Percentiles rank a stretch among this genome's conserved stretches.
These are phyloP conservation scores for Amphiprion percula DNA, from an alignment of 2,113 vertebrate genomes.

Conservation along the genomic window DNA sequence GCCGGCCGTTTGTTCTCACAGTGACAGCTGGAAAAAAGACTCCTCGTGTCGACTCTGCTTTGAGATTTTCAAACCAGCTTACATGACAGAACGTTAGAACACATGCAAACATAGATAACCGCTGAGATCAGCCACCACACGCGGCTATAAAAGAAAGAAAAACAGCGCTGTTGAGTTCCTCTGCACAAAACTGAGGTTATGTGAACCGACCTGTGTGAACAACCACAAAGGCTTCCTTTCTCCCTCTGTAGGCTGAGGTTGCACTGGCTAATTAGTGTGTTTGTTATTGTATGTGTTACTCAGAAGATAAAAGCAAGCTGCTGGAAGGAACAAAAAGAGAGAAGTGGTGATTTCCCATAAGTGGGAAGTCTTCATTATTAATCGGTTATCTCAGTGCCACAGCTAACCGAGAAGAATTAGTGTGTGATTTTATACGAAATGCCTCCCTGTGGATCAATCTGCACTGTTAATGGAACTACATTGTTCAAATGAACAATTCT, in stretches of 20 bases:
- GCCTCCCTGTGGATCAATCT: slow-evolving; percentile 5
- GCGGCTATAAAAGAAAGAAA: slow-evolving; percentile 18
- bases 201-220: slow-evolving; percentile 71
- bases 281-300: slow-evolving; percentile 67
- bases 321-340: slow-evolving; percentile 23
- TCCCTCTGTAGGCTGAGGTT: slow-evolving; percentile 55
- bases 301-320: slow-evolving; percentile 57
- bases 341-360: slow-evolving; percentile 45
- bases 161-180: slow-evolving; percentile 28
- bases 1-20: background rate
- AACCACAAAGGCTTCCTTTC: slow-evolving; percentile 62
- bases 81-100: slow-evolving; percentile 13
- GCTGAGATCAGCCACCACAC: slow-evolving; percentile 3
- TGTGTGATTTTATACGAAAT: slow-evolving; percentile 20
- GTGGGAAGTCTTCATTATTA: slow-evolving; percentile 7
- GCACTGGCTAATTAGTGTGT: slow-evolving; percentile 64
- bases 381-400: slow-evolving; percentile 11
- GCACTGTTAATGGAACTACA: slow-evolving; percentile 7
- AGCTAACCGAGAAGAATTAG: slow-evolving; percentile 20
- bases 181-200: slow-evolving; percentile 64
- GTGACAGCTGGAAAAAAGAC: background rate
- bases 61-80: background rate
- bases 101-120: slow-evolving; percentile 19
- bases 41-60: background rate
- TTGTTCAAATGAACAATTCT: slow-evolving; percentile 15